Percentiles rank a stretch among this genome's conserved stretches.
These are phyloP conservation scores for Takifugu flavidus DNA, from an alignment of 2,113 vertebrate genomes.

Conservation along the genomic window DNA sequence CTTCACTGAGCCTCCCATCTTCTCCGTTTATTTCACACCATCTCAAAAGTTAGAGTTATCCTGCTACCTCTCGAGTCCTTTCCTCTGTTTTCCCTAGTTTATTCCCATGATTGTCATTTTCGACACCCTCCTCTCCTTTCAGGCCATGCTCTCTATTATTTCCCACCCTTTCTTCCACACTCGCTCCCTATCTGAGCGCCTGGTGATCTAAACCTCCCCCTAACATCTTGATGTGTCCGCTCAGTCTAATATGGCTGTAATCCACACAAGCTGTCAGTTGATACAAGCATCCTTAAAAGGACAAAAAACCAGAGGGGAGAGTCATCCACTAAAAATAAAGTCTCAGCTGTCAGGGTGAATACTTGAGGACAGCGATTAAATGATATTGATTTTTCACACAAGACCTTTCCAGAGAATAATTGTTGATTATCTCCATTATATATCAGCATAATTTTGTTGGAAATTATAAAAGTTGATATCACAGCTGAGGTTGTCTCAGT, in stretches of 20 bases:
- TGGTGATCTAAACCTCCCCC: constrained; percentile 70
- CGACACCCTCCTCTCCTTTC: constrained; percentile 8
- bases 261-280: constrained; percentile 83
- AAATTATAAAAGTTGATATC: too few relatives aligned
- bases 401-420: not conserved
- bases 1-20: constrained; percentile 18
- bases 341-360: constrained; percentile 62
- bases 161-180: constrained; percentile 10
- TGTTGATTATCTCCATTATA: too few relatives aligned
- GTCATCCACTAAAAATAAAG: constrained; percentile 74
- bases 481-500: too few relatives aligned
- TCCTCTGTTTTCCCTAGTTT: not conserved
- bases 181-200: constrained; percentile 41
- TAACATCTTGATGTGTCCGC: constrained; percentile 79
- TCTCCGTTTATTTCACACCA: constrained; percentile 31
- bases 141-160: constrained; percentile 5
- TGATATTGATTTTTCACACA: constrained; percentile 36
- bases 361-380: constrained; percentile 38
- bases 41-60: constrained; percentile 6
- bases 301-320: constrained; percentile 56
- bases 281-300: constrained; percentile 77
- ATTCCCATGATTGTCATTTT: not conserved
- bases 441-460: too few relatives aligned
- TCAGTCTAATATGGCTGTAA: constrained; percentile 78
- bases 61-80: not conserved